Base-by-base conservation (phyloP, 2,797 vertebrate genomes). In the Fundulus diaphanus region DNA sequence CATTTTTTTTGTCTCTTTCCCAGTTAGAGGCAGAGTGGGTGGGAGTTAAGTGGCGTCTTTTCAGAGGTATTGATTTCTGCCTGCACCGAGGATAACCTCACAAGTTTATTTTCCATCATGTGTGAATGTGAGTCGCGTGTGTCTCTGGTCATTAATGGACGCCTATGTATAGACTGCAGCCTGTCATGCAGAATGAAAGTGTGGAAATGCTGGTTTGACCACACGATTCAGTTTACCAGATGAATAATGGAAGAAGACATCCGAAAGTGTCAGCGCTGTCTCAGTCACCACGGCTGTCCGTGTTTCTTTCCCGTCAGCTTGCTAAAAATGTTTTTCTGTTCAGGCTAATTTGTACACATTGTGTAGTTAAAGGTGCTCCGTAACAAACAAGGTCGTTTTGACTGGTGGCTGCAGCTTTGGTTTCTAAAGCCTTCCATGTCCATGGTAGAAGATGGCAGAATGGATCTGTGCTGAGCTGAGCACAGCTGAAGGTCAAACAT, bases 21-120 rank as follows among this genome's bases (percentile, higher is more conserved):
- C 59, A 77, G 74, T 65, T 49, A 20, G 73, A 81, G 61, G 46
- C 29, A 35, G 68, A 77, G 72, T 66, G 18, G 69, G 54, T 7
- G 57, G 72, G 77, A 83, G 77, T 88, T 90, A 90, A 90, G 87
- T 88, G 89, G 79, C 76, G 33, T 84, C 82, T 76, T 80, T 89
- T 89, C 86, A 87, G 80, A 83, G 74, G 74, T 90, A 92, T 93
- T 88, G 92, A 92, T 91, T 88, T 78, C 69, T 77, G 78, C 79
- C 76, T 87, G 82, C 84, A 84, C 86, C 18, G 66, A 84, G 76
- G 61, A 51, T 88, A 84, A 91, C 89, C 87, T 89, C 88, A 69
- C 88, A 78, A 59, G 72, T 89, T 86, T 74, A 81, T 81, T 85
- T 83, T 79, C 75, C 82, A 71, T 74, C 79, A 74, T 75, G 68